A percentile compares a stretch with the other conserved stretches of the same genome.
phyloP scores from a whole-genome alignment of 2,888 invertebrate species.

The Erebia palarica region DNA sequence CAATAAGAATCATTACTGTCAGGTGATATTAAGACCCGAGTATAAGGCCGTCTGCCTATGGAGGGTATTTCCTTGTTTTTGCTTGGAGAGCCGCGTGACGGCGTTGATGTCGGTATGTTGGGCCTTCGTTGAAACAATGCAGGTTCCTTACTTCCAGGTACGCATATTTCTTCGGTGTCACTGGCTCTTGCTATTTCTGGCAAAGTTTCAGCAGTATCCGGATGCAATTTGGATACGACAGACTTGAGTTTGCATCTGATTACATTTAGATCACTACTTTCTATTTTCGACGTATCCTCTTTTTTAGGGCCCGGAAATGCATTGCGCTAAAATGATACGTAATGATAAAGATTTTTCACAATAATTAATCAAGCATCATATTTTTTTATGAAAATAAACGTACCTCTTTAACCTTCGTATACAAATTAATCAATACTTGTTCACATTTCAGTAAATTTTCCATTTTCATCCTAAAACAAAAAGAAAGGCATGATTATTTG shows the following conservation, averaged over 20 bases:
- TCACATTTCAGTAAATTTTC: conserved; percentile 87
- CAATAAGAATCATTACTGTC: conserved; percentile 52
- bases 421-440: conserved; percentile 85
- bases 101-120: conserved; percentile 51
- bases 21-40: conserved; percentile 71
- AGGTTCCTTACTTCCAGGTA: conserved; percentile 69
- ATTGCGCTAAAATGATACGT: conserved; percentile 59
- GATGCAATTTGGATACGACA: conserved; percentile 49
- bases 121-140: conserved; percentile 73
- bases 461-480: conserved; percentile 83
- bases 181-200: conserved; percentile 68
- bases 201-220: conserved; percentile 55
- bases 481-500: neutral
- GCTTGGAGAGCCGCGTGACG: conserved; percentile 34
- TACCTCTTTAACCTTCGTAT: conserved; percentile 85
- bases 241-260: conserved; percentile 68
- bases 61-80: conserved; percentile 36
- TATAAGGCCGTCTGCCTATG: conserved; percentile 58
- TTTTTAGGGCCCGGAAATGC: conserved; percentile 47
- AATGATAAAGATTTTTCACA: neutral
- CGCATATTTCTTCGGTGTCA: conserved; percentile 59
- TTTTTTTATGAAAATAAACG: conserved; percentile 30
- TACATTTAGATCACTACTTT: conserved; percentile 54
- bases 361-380: neutral
- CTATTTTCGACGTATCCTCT: conserved; percentile 36